These are phyloP conservation scores for Chloroclystis v-ata DNA, from an alignment of 2,888 invertebrate species.

Conservation along the genomic window DNA sequence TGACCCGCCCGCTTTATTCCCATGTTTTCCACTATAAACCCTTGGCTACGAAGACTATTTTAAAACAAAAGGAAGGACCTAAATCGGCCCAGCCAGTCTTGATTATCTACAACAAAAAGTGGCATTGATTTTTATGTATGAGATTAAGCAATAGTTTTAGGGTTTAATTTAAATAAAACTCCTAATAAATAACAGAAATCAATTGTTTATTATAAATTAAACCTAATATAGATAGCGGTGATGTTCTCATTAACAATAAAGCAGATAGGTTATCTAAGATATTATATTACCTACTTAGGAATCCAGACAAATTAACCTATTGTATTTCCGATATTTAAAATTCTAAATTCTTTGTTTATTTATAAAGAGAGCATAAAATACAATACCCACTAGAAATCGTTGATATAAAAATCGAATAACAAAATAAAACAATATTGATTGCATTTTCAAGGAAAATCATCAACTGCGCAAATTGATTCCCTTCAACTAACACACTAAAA, in stretches of 20 bases:
- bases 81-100: too few species aligned
- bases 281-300: not conserved
- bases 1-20: too few species aligned
- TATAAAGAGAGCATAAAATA: constrained; percentile 14
- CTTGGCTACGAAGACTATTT: too few species aligned
- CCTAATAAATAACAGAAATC: constrained; percentile 11
- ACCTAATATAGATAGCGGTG: constrained; percentile 16
- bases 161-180: constrained; percentile 3
- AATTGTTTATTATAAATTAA: constrained; percentile 22
- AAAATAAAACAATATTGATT: constrained; percentile 3
- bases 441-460: not conserved
- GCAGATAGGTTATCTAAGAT: not conserved
- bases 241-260: constrained; percentile 19
- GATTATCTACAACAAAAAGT: too few species aligned
- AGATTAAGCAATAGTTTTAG: too few species aligned
- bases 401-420: constrained; percentile 10
- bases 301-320: constrained; percentile 4
- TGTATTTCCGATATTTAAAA: too few species aligned
- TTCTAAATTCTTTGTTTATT: too few species aligned
- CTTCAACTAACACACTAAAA: not conserved
- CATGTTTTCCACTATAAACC: too few species aligned
- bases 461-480: not conserved
- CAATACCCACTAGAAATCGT: constrained; percentile 9
- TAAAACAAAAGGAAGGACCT: too few species aligned
- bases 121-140: too few species aligned